Base-by-base conservation (phyloP, 2,888 invertebrate genomes). In the Philaethria dido region DNA sequence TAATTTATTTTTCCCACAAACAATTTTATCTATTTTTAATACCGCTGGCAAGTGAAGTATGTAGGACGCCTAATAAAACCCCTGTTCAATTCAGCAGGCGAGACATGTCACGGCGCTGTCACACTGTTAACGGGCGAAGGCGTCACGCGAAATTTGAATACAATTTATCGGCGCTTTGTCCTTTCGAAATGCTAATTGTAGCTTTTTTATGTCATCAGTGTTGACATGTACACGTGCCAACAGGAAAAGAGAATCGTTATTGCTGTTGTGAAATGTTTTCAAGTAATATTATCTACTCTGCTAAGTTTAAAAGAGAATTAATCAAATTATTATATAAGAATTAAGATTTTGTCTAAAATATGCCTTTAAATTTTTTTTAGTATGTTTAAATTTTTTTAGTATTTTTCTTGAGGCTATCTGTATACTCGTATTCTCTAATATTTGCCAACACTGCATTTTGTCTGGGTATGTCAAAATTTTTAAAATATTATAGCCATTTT, bases 111-210 rank as follows among this genome's bases (percentile, higher is more conserved):
- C 78, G 80, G 73, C 75, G 79, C 79, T 79, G 80, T 83, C 82
- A 81, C 78, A 75, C 77, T 82, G 85, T 84, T 83, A 80, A 81
- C 83, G 78, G 74, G 72, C 75, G 79, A 78, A 75, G 78, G 75
- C 76, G 84, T 80, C 87, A 88, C 85, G 87, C 84, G 74, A 85
- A 84, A 86, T 87, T 85, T 82, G 79, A 87, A 87, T 86, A 80
- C 78, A 82, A 84, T 87, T 87, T 81, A 82, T 80, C 77, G 78
- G 74, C 73, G 76, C 73, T 74, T 71, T 74, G 76, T 75, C 75
- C 76, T 74, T 76, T 76, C 69, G 59, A 74, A 74, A 76, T 77
- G 75, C 73, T 75, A 74, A 77, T 75, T 75, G 72, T 72, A 73
- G 70, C 68, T 65, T 73, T 74, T 76, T 72, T 76, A 69, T 70